phyloP scores from a whole-genome alignment of 2,888 invertebrate genomes.

The Volucella zonaria region DNA sequence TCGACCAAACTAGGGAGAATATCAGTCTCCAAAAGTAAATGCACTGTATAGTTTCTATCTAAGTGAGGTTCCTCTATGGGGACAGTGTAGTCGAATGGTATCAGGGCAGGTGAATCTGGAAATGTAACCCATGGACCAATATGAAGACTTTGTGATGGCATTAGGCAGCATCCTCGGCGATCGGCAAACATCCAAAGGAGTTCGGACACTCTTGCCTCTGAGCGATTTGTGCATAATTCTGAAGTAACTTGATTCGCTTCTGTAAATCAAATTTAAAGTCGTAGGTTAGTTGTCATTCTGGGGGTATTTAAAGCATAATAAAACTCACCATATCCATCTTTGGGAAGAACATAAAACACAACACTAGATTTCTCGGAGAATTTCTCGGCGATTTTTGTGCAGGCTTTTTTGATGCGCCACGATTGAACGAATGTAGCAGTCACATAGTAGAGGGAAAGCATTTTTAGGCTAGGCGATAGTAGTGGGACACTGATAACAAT shows the following conservation, averaged over 20 bases:
- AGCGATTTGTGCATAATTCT: slow-evolving; percentile 81
- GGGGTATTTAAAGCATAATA: neutral
- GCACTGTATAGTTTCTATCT: slow-evolving; percentile 76
- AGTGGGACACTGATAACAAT: slow-evolving; percentile 3
- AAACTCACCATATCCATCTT: slow-evolving; percentile 80
- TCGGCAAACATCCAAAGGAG: slow-evolving; percentile 81
- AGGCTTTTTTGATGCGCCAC: slow-evolving; percentile 89
- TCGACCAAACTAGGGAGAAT: slow-evolving; percentile 76
- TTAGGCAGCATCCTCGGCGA: slow-evolving; percentile 81
- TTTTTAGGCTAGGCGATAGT: slow-evolving; percentile 50
- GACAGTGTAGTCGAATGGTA: slow-evolving; percentile 79
- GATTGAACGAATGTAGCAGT: slow-evolving; percentile 92
- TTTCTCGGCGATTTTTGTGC: slow-evolving; percentile 87
- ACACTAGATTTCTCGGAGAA: slow-evolving; percentile 85
- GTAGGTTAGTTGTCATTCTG: neutral
- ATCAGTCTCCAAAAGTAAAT: slow-evolving; percentile 81
- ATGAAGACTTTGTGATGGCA: slow-evolving; percentile 83
- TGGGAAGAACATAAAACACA: slow-evolving; percentile 85
- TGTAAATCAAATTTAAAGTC: slow-evolving; percentile 65
- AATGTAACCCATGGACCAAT: slow-evolving; percentile 84
- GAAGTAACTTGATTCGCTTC: slow-evolving; percentile 80
- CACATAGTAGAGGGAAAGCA: slow-evolving; percentile 92
- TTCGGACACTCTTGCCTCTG: slow-evolving; percentile 81
- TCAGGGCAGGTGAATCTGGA: slow-evolving; percentile 82
- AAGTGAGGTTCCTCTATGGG: slow-evolving; percentile 71